Evolutionary conservation across 1,140 invertebrate species (phyloP).

Genomic region (Brachionus koreanus): DNA sequence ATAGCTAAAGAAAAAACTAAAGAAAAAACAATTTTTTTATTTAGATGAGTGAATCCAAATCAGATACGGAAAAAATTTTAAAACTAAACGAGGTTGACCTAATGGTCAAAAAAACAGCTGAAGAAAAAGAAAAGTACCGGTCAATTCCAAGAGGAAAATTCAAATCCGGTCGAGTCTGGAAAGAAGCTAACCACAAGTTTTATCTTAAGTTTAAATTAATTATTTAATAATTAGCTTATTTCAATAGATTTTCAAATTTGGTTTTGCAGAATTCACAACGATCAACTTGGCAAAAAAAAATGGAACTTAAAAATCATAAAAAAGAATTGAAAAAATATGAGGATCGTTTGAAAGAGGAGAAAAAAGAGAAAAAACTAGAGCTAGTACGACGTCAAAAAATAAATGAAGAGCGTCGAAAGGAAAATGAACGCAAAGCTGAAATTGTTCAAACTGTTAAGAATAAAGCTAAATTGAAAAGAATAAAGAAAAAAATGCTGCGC

Average conservation of each 20-base stretch:
- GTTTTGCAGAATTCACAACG: background rate
- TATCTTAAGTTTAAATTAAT: background rate
- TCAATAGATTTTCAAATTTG: constrained; percentile 25
- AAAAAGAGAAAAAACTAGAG: constrained; percentile 28
- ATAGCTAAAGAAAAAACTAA: no score
- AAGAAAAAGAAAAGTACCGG: constrained; percentile 28
- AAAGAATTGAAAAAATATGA: constrained; percentile 6
- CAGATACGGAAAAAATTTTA: background rate
- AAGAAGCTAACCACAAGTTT: constrained; percentile 25
- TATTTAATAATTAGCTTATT: background rate
- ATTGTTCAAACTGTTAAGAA: constrained; percentile 26
- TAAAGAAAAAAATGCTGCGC: background rate
- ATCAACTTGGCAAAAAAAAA: constrained; percentile 23
- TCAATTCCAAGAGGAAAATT: constrained; percentile 31
- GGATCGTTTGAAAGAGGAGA: background rate
- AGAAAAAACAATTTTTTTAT: no score
- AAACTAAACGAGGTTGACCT: background rate
- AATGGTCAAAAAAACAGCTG: background rate
- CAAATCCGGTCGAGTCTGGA: constrained; percentile 25
- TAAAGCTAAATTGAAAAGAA: constrained; percentile 2
- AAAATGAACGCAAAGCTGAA: constrained; percentile 30
- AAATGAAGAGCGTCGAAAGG: constrained; percentile 26
- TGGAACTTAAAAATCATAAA: background rate
- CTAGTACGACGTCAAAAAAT: background rate
- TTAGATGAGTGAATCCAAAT: background rate